Percentiles rank a stretch among this genome's conserved stretches.
Evolutionary conservation across 2,888 invertebrate genomes (phyloP).

Genomic region (Pyrochroa serraticornis): DNA sequence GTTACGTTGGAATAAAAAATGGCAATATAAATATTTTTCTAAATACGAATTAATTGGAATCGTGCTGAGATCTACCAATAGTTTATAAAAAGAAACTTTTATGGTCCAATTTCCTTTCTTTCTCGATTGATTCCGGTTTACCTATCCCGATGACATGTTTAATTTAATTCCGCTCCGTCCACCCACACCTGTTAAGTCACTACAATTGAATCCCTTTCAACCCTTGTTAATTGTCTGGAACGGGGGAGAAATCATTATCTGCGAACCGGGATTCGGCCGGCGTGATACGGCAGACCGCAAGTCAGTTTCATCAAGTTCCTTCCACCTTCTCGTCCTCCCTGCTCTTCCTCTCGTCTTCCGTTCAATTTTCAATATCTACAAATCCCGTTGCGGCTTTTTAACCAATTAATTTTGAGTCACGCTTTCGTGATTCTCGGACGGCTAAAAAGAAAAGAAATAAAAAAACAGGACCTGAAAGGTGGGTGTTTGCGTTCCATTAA

Average conservation of each 20-base stretch:
- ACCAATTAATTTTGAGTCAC: too few species aligned
- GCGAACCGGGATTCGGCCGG: slow-evolving; percentile 45
- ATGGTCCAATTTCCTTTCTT: too few species aligned
- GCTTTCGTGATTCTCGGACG: too few species aligned
- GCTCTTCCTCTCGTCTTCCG: slow-evolving; percentile 7
- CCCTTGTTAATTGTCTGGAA: slow-evolving; percentile 59
- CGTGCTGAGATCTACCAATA: too few species aligned
- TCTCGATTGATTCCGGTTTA: too few species aligned
- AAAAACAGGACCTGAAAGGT: slow-evolving; percentile 17
- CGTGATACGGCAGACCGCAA: slow-evolving; percentile 56
- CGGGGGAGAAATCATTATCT: slow-evolving; percentile 57
- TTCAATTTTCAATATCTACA: not conserved
- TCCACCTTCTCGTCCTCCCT: slow-evolving; percentile 35
- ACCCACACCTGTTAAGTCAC: slow-evolving; percentile 58
- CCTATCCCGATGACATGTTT: slow-evolving; percentile 45
- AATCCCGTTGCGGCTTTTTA: too few species aligned
- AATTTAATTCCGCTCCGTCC: slow-evolving; percentile 54
- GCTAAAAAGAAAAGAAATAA: slow-evolving; percentile 9
- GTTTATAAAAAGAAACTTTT: too few species aligned
- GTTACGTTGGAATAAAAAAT: too few species aligned
- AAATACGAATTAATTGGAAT: not conserved
- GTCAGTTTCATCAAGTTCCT: slow-evolving; percentile 43
- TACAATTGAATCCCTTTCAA: slow-evolving; percentile 58
- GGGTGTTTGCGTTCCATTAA: slow-evolving; percentile 34
- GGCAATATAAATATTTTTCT: not conserved